phyloP scores from a whole-genome alignment of 1,140 invertebrate genomes.

The Matsumurasca onukii region DNA sequence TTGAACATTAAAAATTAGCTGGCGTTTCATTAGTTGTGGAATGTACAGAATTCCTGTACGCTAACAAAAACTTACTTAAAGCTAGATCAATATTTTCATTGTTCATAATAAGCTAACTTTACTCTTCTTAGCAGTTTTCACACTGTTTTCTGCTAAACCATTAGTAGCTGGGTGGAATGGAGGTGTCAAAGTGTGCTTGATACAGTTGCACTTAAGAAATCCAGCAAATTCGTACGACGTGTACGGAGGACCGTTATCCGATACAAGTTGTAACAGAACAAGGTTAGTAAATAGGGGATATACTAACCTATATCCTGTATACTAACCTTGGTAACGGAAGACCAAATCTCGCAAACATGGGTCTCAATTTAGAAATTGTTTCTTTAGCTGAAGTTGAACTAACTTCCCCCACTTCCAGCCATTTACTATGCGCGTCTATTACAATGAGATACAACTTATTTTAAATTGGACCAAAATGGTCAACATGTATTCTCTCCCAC shows the following conservation, averaged over 20 bases:
- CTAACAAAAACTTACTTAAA: background rate
- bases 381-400: constrained; percentile 11
- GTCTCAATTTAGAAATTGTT: constrained; percentile 6
- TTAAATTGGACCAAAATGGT: background rate
- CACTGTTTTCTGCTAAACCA: constrained; percentile 1
- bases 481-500: constrained; percentile 5
- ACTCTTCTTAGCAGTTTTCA: background rate
- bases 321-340: background rate
- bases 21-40: background rate
- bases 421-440: constrained; percentile 25
- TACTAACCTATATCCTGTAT: too few relatives aligned
- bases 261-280: too few relatives aligned
- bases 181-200: background rate
- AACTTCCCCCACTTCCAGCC: constrained; percentile 21
- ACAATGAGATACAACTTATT: constrained; percentile 10
- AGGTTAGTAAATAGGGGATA: too few relatives aligned
- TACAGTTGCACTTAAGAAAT: background rate
- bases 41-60: constrained; percentile 1
- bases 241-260: background rate
- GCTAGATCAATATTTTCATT: background rate
- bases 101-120: background rate
- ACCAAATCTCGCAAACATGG: background rate
- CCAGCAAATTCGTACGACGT: background rate
- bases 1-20: constrained; percentile 5
- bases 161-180: background rate